Percentiles rank a stretch among this genome's conserved stretches.
Conservation (phyloP, 2,113 vertebrate genomes). For the Abramis brama region DNA sequence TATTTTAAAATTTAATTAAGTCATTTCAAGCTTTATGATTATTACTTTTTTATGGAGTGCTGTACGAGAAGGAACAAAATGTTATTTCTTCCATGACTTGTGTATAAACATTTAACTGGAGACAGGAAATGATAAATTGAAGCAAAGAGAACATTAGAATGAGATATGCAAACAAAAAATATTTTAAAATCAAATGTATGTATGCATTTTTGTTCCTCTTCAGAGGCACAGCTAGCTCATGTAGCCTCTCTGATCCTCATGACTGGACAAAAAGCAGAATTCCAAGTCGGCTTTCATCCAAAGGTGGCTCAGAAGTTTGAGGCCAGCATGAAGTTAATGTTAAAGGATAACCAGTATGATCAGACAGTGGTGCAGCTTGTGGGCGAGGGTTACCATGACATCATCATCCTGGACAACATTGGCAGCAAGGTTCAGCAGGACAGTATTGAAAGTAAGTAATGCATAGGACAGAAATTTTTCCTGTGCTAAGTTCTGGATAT, state of each 20-base stretch:
- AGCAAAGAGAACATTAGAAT: not conserved
- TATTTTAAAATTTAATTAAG: not conserved
- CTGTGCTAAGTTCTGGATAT: too few relatives aligned
- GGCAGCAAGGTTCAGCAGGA: conserved; percentile 62
- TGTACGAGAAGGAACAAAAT: not conserved
- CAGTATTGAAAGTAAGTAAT: conserved; percentile 69
- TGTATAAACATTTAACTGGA: not conserved
- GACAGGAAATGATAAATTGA: not conserved
- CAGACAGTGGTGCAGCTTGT: conserved; percentile 74
- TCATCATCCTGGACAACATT: conserved; percentile 83
- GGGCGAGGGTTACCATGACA: conserved; percentile 82
- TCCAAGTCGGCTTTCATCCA: conserved; percentile 82
- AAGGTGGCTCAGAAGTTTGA: conserved; percentile 64
- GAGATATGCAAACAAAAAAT: not conserved
- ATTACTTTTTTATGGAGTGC: not conserved
- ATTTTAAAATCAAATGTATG: not conserved
- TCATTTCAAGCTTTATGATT: not conserved
- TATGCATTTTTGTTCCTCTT: conserved; percentile 13
- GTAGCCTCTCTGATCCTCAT: conserved; percentile 69
- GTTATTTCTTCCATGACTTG: conserved; percentile 3
- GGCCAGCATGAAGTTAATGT: conserved; percentile 73
- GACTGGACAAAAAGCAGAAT: conserved; percentile 68
- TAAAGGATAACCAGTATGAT: conserved; percentile 79
- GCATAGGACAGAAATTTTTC: not conserved
- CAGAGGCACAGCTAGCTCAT: conserved; percentile 74